Evolutionary conservation across 2,113 vertebrate species (phyloP), one percentile per base, ranked within the genome.

Genomic region (Thunnus thynnus): DNA sequence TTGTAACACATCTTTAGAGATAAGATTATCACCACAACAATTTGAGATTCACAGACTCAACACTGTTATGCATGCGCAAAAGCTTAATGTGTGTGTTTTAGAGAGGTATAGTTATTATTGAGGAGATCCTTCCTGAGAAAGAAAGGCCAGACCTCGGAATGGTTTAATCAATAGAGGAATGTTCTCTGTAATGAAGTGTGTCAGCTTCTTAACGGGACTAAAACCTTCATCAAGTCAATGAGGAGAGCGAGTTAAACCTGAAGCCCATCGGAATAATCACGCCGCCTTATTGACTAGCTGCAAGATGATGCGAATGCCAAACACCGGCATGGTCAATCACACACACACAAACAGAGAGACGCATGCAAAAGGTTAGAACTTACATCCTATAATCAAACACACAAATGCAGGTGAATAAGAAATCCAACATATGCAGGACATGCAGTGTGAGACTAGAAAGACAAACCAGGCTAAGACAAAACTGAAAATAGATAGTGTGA

Each of bases 151-250:
- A 87, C 91, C 93, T 90, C 92, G 94, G 95, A 96, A 96, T 95
- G 92, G 94, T 95, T 95, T 97, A 97, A 99, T 98, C 97, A 97
- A 97, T 98, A 97, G 86, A 87, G 86, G 94, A 96, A 96, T 96
- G 96, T 96, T 97, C 93, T 80, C 91, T 83, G 92, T 97, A 97
- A 98, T 96, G 94, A 90, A 97, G 94, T 95, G 95, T 97, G 96
- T 96, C 96, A 96, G 96, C 95, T 95, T 97, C 97, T 96, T 96
- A 97, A 96, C 95, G 79, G 96, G 95, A 95, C 94, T 94, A 94
- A 95, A 96, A 95, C 86, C 93, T 95, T 94, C 88, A 94, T 92
- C 90, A 90, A 95, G 95, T 96, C 95, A 95, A 94, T 96, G 96
- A 96, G 95, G 88, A 96, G 94, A 88, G 91, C 73, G 94, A 94